Base-by-base conservation (phyloP, 1,140 invertebrate genomes). In the Spodoptera frugiperda region DNA sequence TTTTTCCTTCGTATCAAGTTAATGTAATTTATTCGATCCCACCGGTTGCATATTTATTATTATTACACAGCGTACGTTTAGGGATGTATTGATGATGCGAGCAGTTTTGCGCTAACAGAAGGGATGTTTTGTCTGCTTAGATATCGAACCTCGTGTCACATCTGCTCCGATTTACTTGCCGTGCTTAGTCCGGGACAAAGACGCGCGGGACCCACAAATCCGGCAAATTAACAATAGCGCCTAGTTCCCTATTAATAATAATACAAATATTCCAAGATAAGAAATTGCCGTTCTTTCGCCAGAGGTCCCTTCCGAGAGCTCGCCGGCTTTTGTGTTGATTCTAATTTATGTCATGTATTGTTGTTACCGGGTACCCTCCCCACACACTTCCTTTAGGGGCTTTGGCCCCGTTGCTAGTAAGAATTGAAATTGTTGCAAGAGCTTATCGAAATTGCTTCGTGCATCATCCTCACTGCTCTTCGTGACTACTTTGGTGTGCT, bases 281-380 rank as follows among this genome's bases (percentile, higher is more conserved):
- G 91, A 89, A 92, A 91, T 92, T 92, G 91, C 89, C 87, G 91
- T 93, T 93, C 92, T 92, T 93, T 93, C 83, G 89, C 85, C 82
- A 80, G 84, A 87, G 82, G 88, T 92, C 91, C 92, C 90, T 92
- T 91, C 88, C 88, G 87, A 90, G 89, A 91, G 90, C 84, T 86
- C 84, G 87, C 77, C 82, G 77, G 81, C 90, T 89, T 92, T 93
- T 93, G 89, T 93, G 91, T 90, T 87, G 90, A 86, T 92, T 93
- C 90, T 93, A 93, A 93, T 93, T 93, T 93, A 93, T 93, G 92
- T 93, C 85, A 87, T 87, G 90, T 87, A 93, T 93, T 93, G 91
- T 92, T 85, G 91, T 92, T 85, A 87, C 82, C 83, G 81, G 87
- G 84, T 88, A 86, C 90, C 83, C 91, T 92, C 90, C 89, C 92